Evolutionary conservation across 2,797 vertebrate species (phyloP).

Genomic region (Chromobotia macracanthus): DNA sequence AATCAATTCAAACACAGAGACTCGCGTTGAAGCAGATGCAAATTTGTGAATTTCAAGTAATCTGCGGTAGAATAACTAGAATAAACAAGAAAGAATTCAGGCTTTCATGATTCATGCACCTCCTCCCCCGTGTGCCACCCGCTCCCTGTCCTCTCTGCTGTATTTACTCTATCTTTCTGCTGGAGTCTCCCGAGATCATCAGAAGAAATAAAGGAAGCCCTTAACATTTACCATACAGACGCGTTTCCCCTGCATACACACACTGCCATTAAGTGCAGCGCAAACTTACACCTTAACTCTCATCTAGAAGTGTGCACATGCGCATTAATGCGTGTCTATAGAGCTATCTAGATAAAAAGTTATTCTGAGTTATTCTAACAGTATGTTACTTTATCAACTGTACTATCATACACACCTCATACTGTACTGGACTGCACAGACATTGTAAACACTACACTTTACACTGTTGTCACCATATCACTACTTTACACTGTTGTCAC

Average conservation of each 20-base stretch:
- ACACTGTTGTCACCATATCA: too few species aligned
- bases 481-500: too few species aligned
- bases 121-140: slow-evolving; percentile 39
- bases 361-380: too few species aligned
- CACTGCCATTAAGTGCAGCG: slow-evolving; percentile 70
- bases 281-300: slow-evolving; percentile 35
- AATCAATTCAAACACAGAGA: slow-evolving; percentile 60
- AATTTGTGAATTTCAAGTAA: slow-evolving; percentile 73
- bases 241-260: slow-evolving; percentile 38
- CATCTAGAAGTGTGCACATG: background rate
- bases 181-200: slow-evolving; percentile 72
- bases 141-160: slow-evolving; percentile 56
- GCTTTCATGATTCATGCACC: slow-evolving; percentile 71
- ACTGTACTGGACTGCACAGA: too few species aligned
- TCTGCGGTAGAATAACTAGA: slow-evolving; percentile 71
- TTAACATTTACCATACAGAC: slow-evolving; percentile 73
- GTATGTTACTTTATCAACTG: too few species aligned
- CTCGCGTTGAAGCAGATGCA: slow-evolving; percentile 65
- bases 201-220: slow-evolving; percentile 76
- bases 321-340: background rate
- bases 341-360: too few species aligned
- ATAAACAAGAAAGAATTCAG: slow-evolving; percentile 56
- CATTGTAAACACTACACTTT: too few species aligned
- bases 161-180: slow-evolving; percentile 27
- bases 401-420: too few species aligned